These are phyloP conservation scores for Marcusenius ussheri DNA, from an alignment of 2,113 vertebrate species.

Conservation along the genomic window DNA sequence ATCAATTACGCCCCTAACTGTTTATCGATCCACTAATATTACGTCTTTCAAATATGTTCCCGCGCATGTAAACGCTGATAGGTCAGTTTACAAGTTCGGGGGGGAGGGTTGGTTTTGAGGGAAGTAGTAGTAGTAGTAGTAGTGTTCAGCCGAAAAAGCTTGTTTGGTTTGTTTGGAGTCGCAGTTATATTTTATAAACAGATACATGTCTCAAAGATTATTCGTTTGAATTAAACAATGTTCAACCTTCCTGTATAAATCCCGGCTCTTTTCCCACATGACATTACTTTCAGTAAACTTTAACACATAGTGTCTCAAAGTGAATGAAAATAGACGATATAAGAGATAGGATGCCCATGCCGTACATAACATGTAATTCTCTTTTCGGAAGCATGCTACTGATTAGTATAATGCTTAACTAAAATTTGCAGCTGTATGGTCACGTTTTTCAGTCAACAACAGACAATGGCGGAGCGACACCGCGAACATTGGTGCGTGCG, in stretches of 20 bases:
- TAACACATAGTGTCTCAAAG: not conserved
- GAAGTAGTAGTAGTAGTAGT: not conserved
- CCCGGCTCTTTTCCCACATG: not conserved
- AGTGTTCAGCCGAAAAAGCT: not conserved
- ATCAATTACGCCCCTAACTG: slow-evolving; percentile 38
- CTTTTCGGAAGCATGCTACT: not conserved
- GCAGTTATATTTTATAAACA: not conserved
- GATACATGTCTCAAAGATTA: not conserved
- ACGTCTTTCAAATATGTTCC: not conserved
- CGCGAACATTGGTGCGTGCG: not conserved
- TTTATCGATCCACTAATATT: not conserved
- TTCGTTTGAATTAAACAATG: not conserved
- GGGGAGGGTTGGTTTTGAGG: not conserved
- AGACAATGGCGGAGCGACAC: not conserved
- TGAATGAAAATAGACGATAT: not conserved
- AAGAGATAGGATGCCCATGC: not conserved
- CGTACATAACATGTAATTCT: not conserved
- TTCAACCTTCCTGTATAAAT: not conserved
- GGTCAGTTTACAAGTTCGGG: not conserved
- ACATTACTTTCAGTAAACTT: not conserved
- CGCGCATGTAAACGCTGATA: not conserved
- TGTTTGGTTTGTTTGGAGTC: not conserved
- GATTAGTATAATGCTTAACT: not conserved
- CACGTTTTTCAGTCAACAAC: not conserved
- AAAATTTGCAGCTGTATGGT: not conserved